Conservation (phyloP, 2,113 vertebrate species). For the Bos javanicus region DNA sequence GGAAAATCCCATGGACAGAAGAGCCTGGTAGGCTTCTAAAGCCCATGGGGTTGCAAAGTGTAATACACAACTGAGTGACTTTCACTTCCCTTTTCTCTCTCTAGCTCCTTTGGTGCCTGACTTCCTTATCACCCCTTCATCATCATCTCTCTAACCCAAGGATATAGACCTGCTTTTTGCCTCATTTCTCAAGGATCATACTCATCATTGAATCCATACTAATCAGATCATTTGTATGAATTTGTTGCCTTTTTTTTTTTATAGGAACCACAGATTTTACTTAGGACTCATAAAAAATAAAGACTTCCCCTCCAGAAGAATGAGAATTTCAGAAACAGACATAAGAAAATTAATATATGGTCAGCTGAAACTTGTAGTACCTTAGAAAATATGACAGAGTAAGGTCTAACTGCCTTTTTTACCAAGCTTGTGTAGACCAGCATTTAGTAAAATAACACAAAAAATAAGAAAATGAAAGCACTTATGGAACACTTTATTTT, state of each 20-base stretch:
- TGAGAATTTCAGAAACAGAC: background rate
- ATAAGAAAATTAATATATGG: background rate
- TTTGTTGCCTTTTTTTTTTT: background rate
- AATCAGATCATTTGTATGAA: background rate
- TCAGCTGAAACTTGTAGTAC: background rate
- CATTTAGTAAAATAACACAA: background rate
- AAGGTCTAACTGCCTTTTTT: background rate
- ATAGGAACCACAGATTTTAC: background rate
- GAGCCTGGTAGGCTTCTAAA: background rate
- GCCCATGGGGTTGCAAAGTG: background rate
- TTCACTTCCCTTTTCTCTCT: background rate
- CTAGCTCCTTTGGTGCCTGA: background rate
- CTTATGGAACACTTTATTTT: background rate
- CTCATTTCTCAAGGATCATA: background rate
- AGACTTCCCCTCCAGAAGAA: background rate
- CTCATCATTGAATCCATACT: background rate
- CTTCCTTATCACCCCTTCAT: background rate
- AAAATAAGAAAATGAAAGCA: background rate
- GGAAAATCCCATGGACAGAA: background rate
- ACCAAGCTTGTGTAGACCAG: background rate
- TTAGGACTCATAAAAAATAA: background rate
- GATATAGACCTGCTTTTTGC: background rate
- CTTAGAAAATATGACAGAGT: background rate
- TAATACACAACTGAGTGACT: background rate
- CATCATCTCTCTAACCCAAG: background rate